phyloP scores from a whole-genome alignment of 2,888 invertebrate genomes.

The Torymus tubicola region DNA sequence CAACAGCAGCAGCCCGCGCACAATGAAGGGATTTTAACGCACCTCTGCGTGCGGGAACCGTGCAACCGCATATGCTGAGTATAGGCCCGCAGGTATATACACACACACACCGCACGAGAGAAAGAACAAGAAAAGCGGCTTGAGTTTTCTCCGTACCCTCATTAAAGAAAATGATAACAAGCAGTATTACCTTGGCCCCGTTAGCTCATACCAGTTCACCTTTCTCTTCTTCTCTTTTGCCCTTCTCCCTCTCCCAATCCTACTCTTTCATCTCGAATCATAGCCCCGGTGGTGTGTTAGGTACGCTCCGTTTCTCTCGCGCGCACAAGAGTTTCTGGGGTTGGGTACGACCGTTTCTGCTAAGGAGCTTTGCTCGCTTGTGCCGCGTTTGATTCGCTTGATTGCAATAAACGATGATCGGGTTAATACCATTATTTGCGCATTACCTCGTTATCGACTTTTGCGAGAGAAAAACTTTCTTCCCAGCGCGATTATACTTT shows the following conservation, averaged over 20 bases:
- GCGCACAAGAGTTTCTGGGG: too few species aligned
- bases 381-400: conserved; percentile 35
- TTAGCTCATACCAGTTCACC: background rate
- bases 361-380: conserved; percentile 55
- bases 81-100: too few species aligned
- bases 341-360: conserved; percentile 26
- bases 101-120: background rate
- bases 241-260: too few species aligned
- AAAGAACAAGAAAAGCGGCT: conserved; percentile 18
- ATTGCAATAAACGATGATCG: conserved; percentile 7
- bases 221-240: too few species aligned
- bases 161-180: conserved; percentile 39
- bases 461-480: too few species aligned
- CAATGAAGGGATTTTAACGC: too few species aligned
- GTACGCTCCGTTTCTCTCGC: background rate
- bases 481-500: background rate
- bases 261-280: too few species aligned
- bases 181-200: conserved; percentile 31
- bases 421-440: conserved; percentile 2
- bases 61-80: too few species aligned
- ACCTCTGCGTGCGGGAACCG: too few species aligned
- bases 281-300: too few species aligned
- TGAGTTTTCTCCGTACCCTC: conserved; percentile 7
- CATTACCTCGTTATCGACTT: too few species aligned
- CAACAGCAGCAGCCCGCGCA: too few species aligned